These are phyloP conservation scores for Teinopalpus imperialis DNA, from an alignment of 2,888 invertebrate species.

Conservation along the genomic window DNA sequence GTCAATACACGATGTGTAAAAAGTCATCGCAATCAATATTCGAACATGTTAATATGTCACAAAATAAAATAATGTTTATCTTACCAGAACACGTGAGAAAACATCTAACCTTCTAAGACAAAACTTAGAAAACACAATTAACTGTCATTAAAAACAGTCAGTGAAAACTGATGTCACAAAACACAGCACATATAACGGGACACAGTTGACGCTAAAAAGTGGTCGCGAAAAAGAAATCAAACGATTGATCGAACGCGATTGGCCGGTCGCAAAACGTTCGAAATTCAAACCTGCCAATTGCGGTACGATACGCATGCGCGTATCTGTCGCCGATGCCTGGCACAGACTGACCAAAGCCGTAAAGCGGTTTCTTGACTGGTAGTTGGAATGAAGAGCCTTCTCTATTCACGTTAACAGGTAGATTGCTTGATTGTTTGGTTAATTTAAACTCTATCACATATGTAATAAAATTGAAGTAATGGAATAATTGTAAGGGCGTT, in stretches of 20 bases:
- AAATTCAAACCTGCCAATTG: slow-evolving; percentile 63
- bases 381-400: slow-evolving; percentile 61
- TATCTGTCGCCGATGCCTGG: slow-evolving; percentile 58
- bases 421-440: slow-evolving; percentile 34
- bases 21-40: neutral
- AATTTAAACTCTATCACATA: slow-evolving; percentile 30
- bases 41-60: neutral
- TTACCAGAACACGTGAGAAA: slow-evolving; percentile 65
- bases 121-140: slow-evolving; percentile 38
- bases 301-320: slow-evolving; percentile 52
- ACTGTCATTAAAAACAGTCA: slow-evolving; percentile 31
- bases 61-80: slow-evolving; percentile 34
- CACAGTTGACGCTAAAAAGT: slow-evolving; percentile 61
- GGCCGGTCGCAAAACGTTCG: slow-evolving; percentile 59
- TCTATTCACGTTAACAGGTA: slow-evolving; percentile 68
- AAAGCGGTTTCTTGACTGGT: slow-evolving; percentile 70
- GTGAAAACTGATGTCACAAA: slow-evolving; percentile 66
- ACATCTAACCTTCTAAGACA: slow-evolving; percentile 59
- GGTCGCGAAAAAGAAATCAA: slow-evolving; percentile 66
- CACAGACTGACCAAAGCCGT: slow-evolving; percentile 62
- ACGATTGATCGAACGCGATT: slow-evolving; percentile 64
- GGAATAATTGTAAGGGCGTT: slow-evolving; percentile 28
- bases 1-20: neutral
- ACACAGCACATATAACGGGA: slow-evolving; percentile 63
- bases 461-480: slow-evolving; percentile 29